Evolutionary conservation across 2,888 invertebrate species (phyloP), one percentile per base, ranked within the genome.

Genomic region (Plusia festucae): DNA sequence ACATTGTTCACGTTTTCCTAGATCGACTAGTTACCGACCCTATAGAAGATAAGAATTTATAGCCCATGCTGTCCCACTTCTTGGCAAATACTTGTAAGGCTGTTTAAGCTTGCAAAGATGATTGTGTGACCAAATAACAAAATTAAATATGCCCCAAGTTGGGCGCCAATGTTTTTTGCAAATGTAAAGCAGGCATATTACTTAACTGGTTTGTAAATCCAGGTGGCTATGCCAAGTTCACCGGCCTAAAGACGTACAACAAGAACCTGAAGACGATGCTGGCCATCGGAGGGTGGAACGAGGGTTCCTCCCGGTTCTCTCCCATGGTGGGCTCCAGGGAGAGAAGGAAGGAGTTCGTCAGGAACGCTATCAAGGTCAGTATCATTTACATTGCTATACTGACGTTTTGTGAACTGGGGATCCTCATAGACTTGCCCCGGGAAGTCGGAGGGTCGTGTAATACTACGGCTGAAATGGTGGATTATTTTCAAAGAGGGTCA

Each of bases 171-270:
- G 3, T n/a, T 40, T 5, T 15, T 4, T 2, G 1, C 11, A 11
- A 32, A 32, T 0, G 13, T 7, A 32, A 32, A 9, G 32, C 8
- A 32, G 32, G 2, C 13, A 7, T 44, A 13, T 7, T 1, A 16
- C n/a, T 16, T 18, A 9, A 16, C 16, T 18, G 13, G 8, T 59
- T 0, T 0, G 13, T 30, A 44, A 16, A 13, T 11, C 0, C 24
- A 98, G 98, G 98, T 88, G 99, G 99, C 52, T 99, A 98, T 91
- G 98, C 98, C 22, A 99, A 99, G 94, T 99, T 99, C 93, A 98
- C 97, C 46, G 98, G 98, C 0, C 95, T 99, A 67, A 99, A 99
- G 93, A 98, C 98, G 0, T 98, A 98, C 95, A 99, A 99, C 93
- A 98, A 98, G 89, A 97, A 98, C 73, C 90, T 99, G 86, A 98